Evolutionary conservation across 2,888 invertebrate species (phyloP), one percentile per base, ranked within the genome.

Genomic region (Phanerotoma sp.): DNA sequence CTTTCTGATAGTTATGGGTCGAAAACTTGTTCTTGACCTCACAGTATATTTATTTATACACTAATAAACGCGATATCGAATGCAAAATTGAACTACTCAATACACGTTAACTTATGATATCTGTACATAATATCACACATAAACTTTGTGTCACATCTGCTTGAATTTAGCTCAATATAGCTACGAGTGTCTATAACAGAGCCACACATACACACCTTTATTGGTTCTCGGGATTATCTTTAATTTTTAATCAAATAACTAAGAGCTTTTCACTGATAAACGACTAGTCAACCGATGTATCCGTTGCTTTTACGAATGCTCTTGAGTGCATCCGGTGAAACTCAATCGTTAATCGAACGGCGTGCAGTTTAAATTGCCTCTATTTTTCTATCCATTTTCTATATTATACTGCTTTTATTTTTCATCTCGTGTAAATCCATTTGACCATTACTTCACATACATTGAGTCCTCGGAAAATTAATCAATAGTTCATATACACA

Each of bases 341-440:
- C 28, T 51, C 33, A 51, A 51, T 51, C 35, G 28, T 51, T 51
- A 37, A 51, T 44, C 35, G 46, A 49, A 49, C 28, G 30, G 40
- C 25, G 37, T 37, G 47, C 37, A 13, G 40, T 38, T 49, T 49
- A 38, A 49, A 49, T 49, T 49, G 30, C 20, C 40, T 28, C 49
- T 40, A 28, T 16, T 49, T 47, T 47, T 37, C 33, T 44, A 25
- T 16, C 28, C 30, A 44, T 44, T 25, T 32, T 32, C 30, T 46
- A 21, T 30, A 25, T 25, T 25, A 25, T n/a, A n/a, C n/a, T n/a
- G n/a, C 46, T n/a, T 32, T 46, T 46, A 46, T 46, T 20, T 46
- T 32, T 46, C 21, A 46, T 46, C 33, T 18, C 33, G 20, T 44
- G 41, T 25, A 25, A 25, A 25, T 25, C 25, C 25, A 25, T 25